These are phyloP conservation scores for Morinoia aosen DNA, from an alignment of 2,888 invertebrate genomes.

Conservation along the genomic window DNA sequence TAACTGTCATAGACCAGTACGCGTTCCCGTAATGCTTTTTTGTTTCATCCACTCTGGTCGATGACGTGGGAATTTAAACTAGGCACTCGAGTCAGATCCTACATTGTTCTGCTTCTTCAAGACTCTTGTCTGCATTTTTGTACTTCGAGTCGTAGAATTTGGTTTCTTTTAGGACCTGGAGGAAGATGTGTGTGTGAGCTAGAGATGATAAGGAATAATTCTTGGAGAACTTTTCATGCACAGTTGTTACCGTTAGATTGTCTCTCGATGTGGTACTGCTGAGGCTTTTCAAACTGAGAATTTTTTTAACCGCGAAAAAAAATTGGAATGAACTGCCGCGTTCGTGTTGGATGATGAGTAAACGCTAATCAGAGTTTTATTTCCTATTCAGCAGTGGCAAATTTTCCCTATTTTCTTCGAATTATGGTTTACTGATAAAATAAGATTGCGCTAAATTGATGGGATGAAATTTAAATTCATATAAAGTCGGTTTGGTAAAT, in stretches of 20 bases:
- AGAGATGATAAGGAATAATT: neutral
- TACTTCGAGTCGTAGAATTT: no score
- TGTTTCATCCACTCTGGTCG: neutral
- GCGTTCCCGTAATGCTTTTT: slow-evolving; percentile 2
- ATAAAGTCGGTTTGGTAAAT: neutral
- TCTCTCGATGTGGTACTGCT: no score
- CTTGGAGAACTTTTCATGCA: neutral
- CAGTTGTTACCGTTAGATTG: no score
- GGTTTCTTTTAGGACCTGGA: no score
- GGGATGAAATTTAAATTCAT: neutral
- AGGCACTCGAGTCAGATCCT: neutral
- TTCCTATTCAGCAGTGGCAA: neutral
- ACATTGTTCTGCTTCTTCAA: neutral
- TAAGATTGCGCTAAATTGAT: neutral
- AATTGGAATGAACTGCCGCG: neutral
- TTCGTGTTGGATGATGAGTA: neutral
- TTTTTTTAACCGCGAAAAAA: neutral
- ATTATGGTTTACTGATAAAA: neutral
- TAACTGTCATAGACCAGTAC: neutral
- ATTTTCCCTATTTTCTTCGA: neutral
- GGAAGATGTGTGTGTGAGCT: neutral
- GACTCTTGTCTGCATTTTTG: neutral
- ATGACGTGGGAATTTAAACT: no score
- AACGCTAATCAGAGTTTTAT: neutral
- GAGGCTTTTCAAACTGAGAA: no score